Evolutionary conservation across 2,797 vertebrate species (phyloP), one percentile per base, ranked within the genome.

Genomic region (Odontamblyopus rebecca): DNA sequence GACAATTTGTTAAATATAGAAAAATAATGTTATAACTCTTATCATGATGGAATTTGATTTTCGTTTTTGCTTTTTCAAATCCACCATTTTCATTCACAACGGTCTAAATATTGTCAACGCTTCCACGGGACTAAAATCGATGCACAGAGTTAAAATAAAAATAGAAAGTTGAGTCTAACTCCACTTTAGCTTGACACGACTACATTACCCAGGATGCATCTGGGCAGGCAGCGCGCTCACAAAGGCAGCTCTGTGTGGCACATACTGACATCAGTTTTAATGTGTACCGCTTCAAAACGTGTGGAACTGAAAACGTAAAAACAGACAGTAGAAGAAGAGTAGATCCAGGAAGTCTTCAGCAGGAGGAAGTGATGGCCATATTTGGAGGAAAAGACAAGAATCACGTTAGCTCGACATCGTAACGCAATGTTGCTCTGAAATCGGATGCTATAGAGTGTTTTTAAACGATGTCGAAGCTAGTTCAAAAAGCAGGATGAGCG

Each of bases 61-160:
- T 44, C 16, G 8, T 48, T 29, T 65, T 65, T 64, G 35, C 30
- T 23, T 2, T 27, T 57, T 69, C 62, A 41, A 82, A 82, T 63
- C 79, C 75, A 67, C 72, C 32, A 29, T 66, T 66, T 51, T 1
- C 80, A 81, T 87, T 88, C 83, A 82, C 75, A 69, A 61, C 64
- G 74, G 82, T 86, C 84, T 65, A 83, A 15, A 61, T 67, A 90
- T 90, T 89, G 87, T 88, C 88, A 78, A 87, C 61, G 83, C 84
- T 77, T 65, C 59, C 1, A 15, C 62, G 63, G 62, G 67, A 32
- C 53, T 16, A 64, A 67, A 44, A 54, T 77, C 59, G 61, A 7
- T 53, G 57, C 2, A 9, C n/a, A 63, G 44, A 41, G 71, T 54
- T 70, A 4, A 76, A 67, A 63, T 26, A 23, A 53, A 53, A 68